Evolutionary conservation across 2,113 vertebrate species (phyloP), one percentile per base, ranked within the genome.

Genomic region (Xenus cinereus): DNA sequence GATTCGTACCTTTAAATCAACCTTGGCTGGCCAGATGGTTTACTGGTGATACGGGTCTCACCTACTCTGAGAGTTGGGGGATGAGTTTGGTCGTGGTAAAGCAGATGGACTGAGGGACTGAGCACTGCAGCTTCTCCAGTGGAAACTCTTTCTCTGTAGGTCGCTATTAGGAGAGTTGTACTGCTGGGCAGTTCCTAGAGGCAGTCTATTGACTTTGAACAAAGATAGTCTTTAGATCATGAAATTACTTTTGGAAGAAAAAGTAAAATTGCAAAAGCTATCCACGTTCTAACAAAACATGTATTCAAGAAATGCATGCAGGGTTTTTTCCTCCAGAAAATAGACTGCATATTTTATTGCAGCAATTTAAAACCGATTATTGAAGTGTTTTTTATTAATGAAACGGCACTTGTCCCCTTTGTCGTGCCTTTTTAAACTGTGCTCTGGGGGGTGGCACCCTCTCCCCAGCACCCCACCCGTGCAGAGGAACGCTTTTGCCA

Each of bases 391-490:
- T 30, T 59, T 32, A 24, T 59, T 43, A 51, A 8, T 5, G 39
- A 72, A 89, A 39, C 21, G 66, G 13, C 57, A n/a, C n/a, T 75
- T n/a, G 15, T 37, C 37, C 33, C 10, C 1, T 46, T 82, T 88
- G 54, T 33, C 14, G 32, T 35, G 41, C 10, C 14, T 78, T 24
- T 62, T 86, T 57, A 19, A 37, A 16, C 12, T 1, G 9, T 16
- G 45, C 13, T 68, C 30, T 20, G 13, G 45, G 18, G 4, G 6
- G 19, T 17, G 37, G 21, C 37, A 79, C 27, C 35, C 59, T 39
- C 39, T 80, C 23, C 9, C 26, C 39, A 21, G 21, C 43, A 13
- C 54, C 22, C 14, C 15, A 9, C 2, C 16, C 2, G 0, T 10
- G 32, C 59, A 59, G 87, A 74, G n/a, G 37, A 66, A 62, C 0